phyloP scores from a whole-genome alignment of 1,140 invertebrate genomes.

The Thrips palmi region DNA sequence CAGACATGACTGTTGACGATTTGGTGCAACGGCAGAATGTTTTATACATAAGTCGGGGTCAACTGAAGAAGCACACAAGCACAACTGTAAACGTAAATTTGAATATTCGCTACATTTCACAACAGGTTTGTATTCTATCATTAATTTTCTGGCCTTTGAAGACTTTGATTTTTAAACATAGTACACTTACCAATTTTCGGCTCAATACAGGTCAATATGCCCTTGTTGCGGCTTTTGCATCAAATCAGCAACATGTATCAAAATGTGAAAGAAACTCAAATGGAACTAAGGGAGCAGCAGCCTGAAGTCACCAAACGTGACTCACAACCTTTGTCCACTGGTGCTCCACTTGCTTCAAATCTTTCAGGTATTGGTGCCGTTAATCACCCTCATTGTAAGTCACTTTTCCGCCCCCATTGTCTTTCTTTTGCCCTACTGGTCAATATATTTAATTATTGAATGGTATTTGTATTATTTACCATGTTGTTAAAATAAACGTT shows the following conservation, averaged over 20 bases:
- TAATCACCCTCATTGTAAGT: no score
- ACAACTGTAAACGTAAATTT: constrained; percentile 75
- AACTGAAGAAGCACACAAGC: constrained; percentile 76
- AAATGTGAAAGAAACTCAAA: constrained; percentile 87
- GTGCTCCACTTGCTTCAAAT: constrained; percentile 9
- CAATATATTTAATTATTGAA: constrained; percentile 2
- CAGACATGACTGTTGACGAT: constrained; percentile 76
- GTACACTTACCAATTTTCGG: constrained; percentile 1
- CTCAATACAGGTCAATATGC: constrained; percentile 74
- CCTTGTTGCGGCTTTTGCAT: constrained; percentile 74
- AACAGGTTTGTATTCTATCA: constrained; percentile 39
- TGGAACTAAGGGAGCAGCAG: constrained; percentile 62
- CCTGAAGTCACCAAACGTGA: constrained; percentile 13
- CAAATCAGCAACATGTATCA: constrained; percentile 97
- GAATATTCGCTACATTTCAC: constrained; percentile 70
- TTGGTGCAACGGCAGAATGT: constrained; percentile 61
- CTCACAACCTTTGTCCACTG: constrained; percentile 11
- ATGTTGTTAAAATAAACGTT: no score
- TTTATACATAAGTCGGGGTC: constrained; percentile 65
- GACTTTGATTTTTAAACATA: background rate
- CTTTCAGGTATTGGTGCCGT: no score
- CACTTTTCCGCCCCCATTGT: constrained; percentile 6
- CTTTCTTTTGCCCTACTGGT: background rate
- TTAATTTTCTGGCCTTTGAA: background rate
- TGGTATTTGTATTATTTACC: no score